Evolutionary conservation across 2,113 vertebrate species (phyloP).

Genomic region (Amphiprion ocellaris): DNA sequence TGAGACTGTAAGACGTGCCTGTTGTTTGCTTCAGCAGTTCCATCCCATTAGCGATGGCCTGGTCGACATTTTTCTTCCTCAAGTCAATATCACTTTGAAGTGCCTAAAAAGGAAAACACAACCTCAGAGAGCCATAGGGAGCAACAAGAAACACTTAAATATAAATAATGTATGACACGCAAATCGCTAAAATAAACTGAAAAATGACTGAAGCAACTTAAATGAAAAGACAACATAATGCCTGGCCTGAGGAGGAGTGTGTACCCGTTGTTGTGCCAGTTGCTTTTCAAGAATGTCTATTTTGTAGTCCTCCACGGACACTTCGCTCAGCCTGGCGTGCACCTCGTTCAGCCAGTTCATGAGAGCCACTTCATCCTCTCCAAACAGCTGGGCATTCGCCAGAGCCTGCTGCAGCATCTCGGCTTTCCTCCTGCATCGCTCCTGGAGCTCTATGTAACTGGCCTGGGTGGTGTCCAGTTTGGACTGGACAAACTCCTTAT

Average conservation of each 20-base stretch:
- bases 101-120: constrained; percentile 79
- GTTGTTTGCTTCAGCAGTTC: constrained; percentile 97
- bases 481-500: constrained; percentile 94
- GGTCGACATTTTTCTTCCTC: constrained; percentile 92
- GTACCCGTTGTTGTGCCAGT: constrained; percentile 94
- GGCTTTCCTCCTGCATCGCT: constrained; percentile 90
- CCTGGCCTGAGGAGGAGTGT: constrained; percentile 62
- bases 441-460: constrained; percentile 93
- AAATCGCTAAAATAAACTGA: constrained; percentile 39
- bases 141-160: not conserved
- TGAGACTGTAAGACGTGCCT: constrained; percentile 79
- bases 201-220: constrained; percentile 65
- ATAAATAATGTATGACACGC: not conserved
- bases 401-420: constrained; percentile 94
- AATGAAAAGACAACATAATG: constrained; percentile 70
- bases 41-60: constrained; percentile 93
- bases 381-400: constrained; percentile 96
- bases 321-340: constrained; percentile 87
- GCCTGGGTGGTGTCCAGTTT: constrained; percentile 92
- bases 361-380: constrained; percentile 95
- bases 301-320: constrained; percentile 90
- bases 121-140: constrained; percentile 14
- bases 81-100: constrained; percentile 93
- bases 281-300: constrained; percentile 89
- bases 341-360: constrained; percentile 97